Percentiles rank a stretch among this genome's conserved stretches.
These are phyloP conservation scores for Sabatieria punctata DNA, from an alignment of 2,888 invertebrate species.

Conservation along the genomic window DNA sequence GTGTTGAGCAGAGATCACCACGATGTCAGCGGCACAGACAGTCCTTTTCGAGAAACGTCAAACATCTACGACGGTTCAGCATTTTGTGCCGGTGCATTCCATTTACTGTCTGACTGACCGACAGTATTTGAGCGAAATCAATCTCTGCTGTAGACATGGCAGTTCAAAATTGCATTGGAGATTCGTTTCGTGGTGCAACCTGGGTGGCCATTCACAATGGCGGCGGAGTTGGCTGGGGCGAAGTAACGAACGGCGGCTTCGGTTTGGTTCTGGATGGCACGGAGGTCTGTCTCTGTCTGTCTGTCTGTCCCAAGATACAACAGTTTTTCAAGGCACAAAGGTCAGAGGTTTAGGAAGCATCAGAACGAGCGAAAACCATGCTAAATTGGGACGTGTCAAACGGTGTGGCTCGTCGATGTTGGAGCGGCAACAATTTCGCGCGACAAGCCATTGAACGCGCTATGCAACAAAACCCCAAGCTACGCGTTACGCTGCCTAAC, in stretches of 20 bases:
- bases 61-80: constrained; percentile 46
- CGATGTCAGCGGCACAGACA: constrained; percentile 47
- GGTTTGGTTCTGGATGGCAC: constrained; percentile 45
- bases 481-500: constrained; percentile 41
- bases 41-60: constrained; percentile 46
- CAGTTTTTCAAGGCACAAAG: too few species aligned
- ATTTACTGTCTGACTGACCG: too few species aligned
- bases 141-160: constrained; percentile 39
- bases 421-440: constrained; percentile 44
- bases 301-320: too few species aligned
- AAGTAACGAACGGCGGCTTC: constrained; percentile 47
- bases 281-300: too few species aligned
- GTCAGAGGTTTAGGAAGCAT: too few species aligned
- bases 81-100: constrained; percentile 40
- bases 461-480: constrained; percentile 37
- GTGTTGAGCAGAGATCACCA: constrained; percentile 46
- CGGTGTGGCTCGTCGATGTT: constrained; percentile 42
- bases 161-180: constrained; percentile 44
- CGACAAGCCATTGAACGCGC: constrained; percentile 38
- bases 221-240: constrained; percentile 40
- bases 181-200: constrained; percentile 45
- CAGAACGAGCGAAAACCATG: constrained; percentile 36
- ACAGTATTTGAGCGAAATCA: too few species aligned
- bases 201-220: constrained; percentile 41
- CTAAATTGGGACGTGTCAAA: constrained; percentile 46